Evolutionary conservation across 2,797 vertebrate species (phyloP).

Genomic region (Scomberomorus guttatus): DNA sequence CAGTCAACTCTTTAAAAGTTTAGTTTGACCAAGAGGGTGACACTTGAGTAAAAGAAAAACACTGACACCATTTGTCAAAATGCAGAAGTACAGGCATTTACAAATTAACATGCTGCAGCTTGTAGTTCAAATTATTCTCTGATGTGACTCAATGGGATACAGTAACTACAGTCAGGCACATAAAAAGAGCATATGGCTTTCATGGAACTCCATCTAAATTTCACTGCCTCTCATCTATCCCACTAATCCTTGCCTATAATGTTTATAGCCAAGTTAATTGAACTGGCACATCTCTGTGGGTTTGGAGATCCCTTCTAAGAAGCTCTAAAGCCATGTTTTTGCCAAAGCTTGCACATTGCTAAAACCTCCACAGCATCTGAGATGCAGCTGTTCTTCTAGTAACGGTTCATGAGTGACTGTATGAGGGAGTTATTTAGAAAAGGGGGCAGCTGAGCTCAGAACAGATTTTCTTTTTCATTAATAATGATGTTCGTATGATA

Average conservation of each 20-base stretch:
- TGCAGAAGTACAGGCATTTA: conserved; percentile 66
- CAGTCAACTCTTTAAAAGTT: conserved; percentile 3
- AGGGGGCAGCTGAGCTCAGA: not conserved
- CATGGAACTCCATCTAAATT: conserved; percentile 49
- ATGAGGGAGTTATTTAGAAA: conserved; percentile 23
- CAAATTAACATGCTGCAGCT: conserved; percentile 1
- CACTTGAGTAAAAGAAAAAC: conserved; percentile 63
- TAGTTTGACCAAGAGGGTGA: conserved; percentile 6
- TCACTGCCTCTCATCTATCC: conserved; percentile 64
- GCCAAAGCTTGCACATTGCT: conserved; percentile 59
- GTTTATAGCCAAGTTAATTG: conserved; percentile 73
- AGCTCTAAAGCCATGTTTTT: conserved; percentile 49
- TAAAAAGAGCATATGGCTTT: conserved; percentile 69
- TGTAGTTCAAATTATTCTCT: conserved; percentile 24
- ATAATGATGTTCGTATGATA: conserved; percentile 9
- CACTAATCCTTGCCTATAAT: conserved; percentile 65
- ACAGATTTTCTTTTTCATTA: not conserved
- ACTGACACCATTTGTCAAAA: conserved; percentile 80
- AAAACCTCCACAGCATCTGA: conserved; percentile 57
- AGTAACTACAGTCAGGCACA: conserved; percentile 44
- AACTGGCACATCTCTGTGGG: conserved; percentile 69
- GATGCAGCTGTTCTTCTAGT: conserved; percentile 69
- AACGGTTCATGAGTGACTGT: conserved; percentile 37
- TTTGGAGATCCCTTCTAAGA: conserved; percentile 62
- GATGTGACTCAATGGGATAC: conserved; percentile 22